phyloP scores from a whole-genome alignment of 2,888 invertebrate genomes.

The Asteroscopus sphinx region DNA sequence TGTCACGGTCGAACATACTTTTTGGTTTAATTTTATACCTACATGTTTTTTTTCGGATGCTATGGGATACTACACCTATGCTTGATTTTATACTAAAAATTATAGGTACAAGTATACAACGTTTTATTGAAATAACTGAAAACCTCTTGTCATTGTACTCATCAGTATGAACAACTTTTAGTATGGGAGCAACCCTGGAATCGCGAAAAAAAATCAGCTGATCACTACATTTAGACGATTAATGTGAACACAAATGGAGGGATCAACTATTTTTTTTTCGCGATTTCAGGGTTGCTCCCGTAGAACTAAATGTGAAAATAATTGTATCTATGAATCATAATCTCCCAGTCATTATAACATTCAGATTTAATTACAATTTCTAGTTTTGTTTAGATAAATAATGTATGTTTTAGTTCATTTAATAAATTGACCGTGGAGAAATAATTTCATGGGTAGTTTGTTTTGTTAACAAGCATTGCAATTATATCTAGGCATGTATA shows the following conservation, averaged over 20 bases:
- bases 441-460: constrained; percentile 22
- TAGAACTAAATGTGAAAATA: constrained; percentile 24
- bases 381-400: constrained; percentile 4
- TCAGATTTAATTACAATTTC: constrained; percentile 5
- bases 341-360: constrained; percentile 12
- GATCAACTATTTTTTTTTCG: no score
- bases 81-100: no score
- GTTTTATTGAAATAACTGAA: no score
- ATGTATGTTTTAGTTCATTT: constrained; percentile 19
- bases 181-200: no score
- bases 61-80: no score
- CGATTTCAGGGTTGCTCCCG: constrained; percentile 21
- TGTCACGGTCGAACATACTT: constrained; percentile 90
- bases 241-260: no score
- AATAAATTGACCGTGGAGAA: constrained; percentile 8
- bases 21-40: constrained; percentile 1
- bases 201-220: no score
- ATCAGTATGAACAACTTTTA: no score
- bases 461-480: constrained; percentile 8
- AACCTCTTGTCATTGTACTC: no score
- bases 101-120: no score
- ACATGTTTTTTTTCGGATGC: neutral
- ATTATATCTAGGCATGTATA: neutral
- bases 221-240: no score
- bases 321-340: constrained; percentile 47